Percentiles rank a stretch among this genome's conserved stretches.
Conservation (phyloP, 2,113 vertebrate species). For the Calyptommatus sinebrachiatus region DNA sequence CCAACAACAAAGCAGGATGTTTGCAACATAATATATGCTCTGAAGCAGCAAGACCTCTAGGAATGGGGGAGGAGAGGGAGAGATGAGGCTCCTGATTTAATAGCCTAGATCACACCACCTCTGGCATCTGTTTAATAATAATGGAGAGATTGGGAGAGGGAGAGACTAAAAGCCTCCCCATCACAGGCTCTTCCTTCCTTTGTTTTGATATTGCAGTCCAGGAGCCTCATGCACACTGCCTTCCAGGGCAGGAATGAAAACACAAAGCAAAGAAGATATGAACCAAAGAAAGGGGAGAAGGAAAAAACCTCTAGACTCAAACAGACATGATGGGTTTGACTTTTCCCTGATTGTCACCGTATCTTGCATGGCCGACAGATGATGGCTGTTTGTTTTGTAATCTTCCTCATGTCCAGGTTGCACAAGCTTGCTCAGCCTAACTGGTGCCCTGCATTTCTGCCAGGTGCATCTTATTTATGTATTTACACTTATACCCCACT, state of each 20-base stretch:
- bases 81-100: constrained; percentile 39
- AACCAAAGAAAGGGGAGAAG: neutral
- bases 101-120: constrained; percentile 44
- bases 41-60: constrained; percentile 27
- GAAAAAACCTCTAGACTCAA: constrained; percentile 28
- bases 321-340: neutral
- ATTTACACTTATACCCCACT: no score
- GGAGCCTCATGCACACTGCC: neutral
- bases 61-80: constrained; percentile 9
- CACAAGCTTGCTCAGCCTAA: neutral
- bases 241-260: constrained; percentile 10
- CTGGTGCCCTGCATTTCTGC: neutral
- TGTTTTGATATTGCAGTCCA: constrained; percentile 17
- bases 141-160: neutral
- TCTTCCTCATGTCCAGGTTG: neutral
- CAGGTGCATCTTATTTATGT: neutral
- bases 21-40: constrained; percentile 24
- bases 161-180: neutral
- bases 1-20: constrained; percentile 22
- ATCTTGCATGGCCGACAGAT: neutral
- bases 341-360: no score
- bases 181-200: constrained; percentile 4
- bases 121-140: constrained; percentile 46
- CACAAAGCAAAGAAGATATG: neutral
- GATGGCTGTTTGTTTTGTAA: no score